A percentile compares a stretch with the other conserved stretches of the same genome.
Conservation (phyloP, 2,888 invertebrate genomes). For the Nephrotoma flavescens region DNA sequence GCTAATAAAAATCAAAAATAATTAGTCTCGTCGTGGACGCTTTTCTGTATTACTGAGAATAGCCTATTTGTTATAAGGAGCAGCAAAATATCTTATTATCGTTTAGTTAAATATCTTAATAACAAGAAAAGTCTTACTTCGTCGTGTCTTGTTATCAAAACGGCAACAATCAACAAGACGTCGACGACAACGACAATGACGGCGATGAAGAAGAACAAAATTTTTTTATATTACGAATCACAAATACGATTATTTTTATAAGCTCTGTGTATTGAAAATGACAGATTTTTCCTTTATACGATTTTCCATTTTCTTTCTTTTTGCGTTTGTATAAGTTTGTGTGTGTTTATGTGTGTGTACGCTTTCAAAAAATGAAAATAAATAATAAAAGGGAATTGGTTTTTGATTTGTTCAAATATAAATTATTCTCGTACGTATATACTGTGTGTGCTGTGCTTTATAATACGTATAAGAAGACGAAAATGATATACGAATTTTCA, state of each 20-base stretch:
- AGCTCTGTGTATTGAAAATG: background rate
- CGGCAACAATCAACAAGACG: background rate
- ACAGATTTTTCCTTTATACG: background rate
- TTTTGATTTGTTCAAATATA: background rate
- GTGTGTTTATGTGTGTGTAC: background rate
- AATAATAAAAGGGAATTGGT: background rate
- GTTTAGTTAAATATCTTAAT: background rate
- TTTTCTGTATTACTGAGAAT: too few relatives aligned
- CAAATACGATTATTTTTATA: background rate
- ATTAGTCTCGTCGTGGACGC: too few relatives aligned
- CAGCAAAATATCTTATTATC: background rate
- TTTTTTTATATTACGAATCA: background rate
- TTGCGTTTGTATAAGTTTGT: background rate
- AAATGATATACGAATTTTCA: background rate
- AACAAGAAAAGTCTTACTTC: background rate
- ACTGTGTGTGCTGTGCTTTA: background rate
- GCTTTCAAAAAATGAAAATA: background rate
- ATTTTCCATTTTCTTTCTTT: background rate
- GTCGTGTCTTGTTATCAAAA: background rate
- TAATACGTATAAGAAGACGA: background rate
- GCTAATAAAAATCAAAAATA: too few relatives aligned
- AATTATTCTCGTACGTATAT: background rate
- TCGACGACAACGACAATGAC: background rate
- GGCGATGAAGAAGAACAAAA: background rate
- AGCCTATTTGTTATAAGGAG: too few relatives aligned